phyloP scores from a whole-genome alignment of 2,113 vertebrate genomes.

The Aepyceros melampus region DNA sequence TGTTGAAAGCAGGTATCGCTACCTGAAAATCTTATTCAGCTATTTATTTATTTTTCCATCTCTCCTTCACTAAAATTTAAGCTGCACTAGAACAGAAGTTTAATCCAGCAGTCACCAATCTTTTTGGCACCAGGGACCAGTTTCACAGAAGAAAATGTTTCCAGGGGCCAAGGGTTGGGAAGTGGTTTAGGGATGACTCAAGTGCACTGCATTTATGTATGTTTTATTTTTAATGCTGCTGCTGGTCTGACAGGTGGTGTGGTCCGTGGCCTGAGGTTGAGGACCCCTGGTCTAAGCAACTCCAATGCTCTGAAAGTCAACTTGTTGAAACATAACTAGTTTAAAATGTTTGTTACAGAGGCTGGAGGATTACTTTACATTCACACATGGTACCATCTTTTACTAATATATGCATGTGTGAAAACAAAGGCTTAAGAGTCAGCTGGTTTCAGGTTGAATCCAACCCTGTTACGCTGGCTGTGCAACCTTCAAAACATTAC shows the following conservation, averaged over 20 bases:
- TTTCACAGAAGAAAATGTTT: not conserved
- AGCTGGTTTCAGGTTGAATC: not conserved
- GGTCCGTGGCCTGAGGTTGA: rapidly evolving
- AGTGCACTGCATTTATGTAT: not conserved
- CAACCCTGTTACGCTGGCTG: not conserved
- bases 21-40: not conserved
- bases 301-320: not conserved
- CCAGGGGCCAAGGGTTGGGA: not conserved
- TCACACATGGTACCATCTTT: not conserved
- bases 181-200: not conserved
- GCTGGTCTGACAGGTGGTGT: not conserved
- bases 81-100: not conserved
- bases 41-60: not conserved
- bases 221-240: not conserved
- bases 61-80: not conserved
- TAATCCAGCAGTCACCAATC: not conserved
- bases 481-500: not conserved
- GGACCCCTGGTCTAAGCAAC: not conserved
- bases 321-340: not conserved
- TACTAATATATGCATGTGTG: too few species aligned
- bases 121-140: not conserved
- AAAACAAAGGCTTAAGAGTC: not conserved
- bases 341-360: not conserved
- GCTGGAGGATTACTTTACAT: not conserved
- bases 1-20: not conserved